These are phyloP conservation scores for Coenonympha arcania DNA, from an alignment of 2,888 invertebrate species.

Conservation along the genomic window DNA sequence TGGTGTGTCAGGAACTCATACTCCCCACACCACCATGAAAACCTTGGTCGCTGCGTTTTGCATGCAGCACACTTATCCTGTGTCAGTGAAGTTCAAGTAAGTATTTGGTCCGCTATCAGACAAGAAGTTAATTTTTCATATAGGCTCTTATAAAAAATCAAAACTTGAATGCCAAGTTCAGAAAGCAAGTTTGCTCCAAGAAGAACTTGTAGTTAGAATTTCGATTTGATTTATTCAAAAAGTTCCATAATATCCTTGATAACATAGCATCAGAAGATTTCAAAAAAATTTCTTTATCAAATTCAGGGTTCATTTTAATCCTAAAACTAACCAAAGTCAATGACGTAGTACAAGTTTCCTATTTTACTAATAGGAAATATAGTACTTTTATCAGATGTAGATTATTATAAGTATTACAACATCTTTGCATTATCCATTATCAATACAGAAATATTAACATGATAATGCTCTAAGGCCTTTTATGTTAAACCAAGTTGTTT, in stretches of 20 bases:
- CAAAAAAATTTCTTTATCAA: too few species aligned
- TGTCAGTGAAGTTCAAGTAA: slow-evolving; percentile 68
- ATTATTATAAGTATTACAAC: background rate
- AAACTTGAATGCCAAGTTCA: too few species aligned
- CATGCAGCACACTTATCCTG: slow-evolving; percentile 81
- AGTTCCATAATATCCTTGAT: too few species aligned
- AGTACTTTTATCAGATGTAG: background rate
- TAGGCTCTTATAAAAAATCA: too few species aligned
- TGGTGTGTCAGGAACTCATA: slow-evolving; percentile 92
- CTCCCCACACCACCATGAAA: slow-evolving; percentile 86
- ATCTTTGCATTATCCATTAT: background rate
- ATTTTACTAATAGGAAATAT: background rate
- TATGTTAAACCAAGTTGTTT: too few species aligned
- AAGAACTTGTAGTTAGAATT: background rate
- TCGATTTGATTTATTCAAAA: too few species aligned
- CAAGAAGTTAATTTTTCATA: background rate
- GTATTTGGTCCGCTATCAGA: background rate
- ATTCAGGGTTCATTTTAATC: too few species aligned
- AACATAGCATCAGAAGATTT: too few species aligned
- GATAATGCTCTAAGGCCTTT: background rate
- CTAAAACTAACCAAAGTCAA: too few species aligned
- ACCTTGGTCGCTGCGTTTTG: slow-evolving; percentile 88
- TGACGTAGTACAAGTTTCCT: too few species aligned
- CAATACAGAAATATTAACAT: background rate
- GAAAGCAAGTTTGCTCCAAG: too few species aligned